Evolutionary conservation across 2,113 vertebrate genomes (phyloP).

Genomic region (Neodontobutis hainanensis): DNA sequence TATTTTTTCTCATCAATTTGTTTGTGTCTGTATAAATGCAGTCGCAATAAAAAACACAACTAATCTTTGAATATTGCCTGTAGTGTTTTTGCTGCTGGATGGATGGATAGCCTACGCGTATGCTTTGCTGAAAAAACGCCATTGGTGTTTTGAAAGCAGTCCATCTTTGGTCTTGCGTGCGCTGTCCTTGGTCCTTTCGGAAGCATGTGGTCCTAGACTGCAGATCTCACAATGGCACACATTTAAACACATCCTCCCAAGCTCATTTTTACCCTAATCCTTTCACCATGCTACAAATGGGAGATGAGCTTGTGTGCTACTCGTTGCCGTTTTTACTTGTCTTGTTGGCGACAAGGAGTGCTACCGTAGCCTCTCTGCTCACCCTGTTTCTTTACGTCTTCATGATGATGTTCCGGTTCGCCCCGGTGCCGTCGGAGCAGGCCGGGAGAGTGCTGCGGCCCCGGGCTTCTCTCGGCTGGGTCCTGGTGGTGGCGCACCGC

Average conservation of each 20-base stretch:
- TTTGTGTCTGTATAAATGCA: not conserved
- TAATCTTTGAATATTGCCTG: too few species aligned
- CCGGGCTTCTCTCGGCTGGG: constrained; percentile 35
- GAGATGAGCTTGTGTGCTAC: constrained; percentile 76
- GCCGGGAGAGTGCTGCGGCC: constrained; percentile 83
- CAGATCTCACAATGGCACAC: not conserved
- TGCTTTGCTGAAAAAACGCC: too few species aligned
- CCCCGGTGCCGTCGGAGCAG: constrained; percentile 77
- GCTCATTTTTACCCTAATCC: not conserved
- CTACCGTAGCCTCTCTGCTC: constrained; percentile 76
- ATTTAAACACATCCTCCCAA: too few species aligned
- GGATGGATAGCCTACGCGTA: too few species aligned
- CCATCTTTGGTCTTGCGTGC: too few species aligned
- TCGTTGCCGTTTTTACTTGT: constrained; percentile 75
- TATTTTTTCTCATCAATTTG: not conserved
- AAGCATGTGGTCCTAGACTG: not conserved
- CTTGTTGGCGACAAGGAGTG: constrained; percentile 80
- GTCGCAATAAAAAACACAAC: too few species aligned
- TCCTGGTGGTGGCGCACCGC: constrained; percentile 86
- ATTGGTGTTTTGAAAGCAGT: too few species aligned
- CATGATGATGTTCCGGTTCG: constrained; percentile 82
- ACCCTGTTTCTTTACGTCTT: constrained; percentile 81
- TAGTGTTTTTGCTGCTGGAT: too few species aligned
- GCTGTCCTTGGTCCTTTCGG: not conserved
- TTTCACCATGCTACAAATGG: constrained; percentile 76